Evolutionary conservation across 2,797 vertebrate species (phyloP).

Genomic region (Acanthopagrus latus): DNA sequence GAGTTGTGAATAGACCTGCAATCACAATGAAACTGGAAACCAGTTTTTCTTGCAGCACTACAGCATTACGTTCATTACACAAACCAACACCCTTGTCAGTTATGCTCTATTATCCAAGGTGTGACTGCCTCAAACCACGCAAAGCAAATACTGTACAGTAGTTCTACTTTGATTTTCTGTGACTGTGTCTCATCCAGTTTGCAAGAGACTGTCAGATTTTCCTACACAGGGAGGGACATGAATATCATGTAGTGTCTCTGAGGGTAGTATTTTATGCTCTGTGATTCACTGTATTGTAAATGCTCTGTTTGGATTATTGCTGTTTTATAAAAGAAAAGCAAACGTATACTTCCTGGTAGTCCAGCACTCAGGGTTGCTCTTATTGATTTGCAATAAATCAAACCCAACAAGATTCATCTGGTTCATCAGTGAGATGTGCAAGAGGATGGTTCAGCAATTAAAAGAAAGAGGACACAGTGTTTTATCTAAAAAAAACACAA

Average conservation of each 20-base stretch:
- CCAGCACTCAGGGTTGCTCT: constrained; percentile 7
- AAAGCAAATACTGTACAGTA: constrained; percentile 47
- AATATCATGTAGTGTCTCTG: not conserved
- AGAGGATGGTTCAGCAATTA: not conserved
- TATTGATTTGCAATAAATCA: constrained; percentile 38
- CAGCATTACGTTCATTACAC: constrained; percentile 12
- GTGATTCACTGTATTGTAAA: not conserved
- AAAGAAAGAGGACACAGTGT: not conserved
- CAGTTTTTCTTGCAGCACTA: constrained; percentile 63
- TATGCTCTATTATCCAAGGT: constrained; percentile 52
- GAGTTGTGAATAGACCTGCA: constrained; percentile 7
- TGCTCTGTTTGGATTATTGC: not conserved
- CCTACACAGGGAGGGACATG: constrained; percentile 2
- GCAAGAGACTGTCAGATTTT: constrained; percentile 32
- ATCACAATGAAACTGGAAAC: constrained; percentile 38
- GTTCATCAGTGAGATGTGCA: constrained; percentile 11
- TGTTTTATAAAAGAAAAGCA: constrained; percentile 9
- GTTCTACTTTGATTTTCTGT: constrained; percentile 60
- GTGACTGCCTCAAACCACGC: constrained; percentile 54
- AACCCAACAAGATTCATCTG: constrained; percentile 12
- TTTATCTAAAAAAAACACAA: not conserved
- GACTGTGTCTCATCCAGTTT: constrained; percentile 37
- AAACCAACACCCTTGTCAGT: constrained; percentile 57
- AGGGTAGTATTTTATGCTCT: constrained; percentile 9
- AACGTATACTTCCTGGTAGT: constrained; percentile 14